Evolutionary conservation across 2,888 invertebrate genomes (phyloP), one percentile per base, ranked within the genome.

Genomic region (Linnaemya tessellans): DNA sequence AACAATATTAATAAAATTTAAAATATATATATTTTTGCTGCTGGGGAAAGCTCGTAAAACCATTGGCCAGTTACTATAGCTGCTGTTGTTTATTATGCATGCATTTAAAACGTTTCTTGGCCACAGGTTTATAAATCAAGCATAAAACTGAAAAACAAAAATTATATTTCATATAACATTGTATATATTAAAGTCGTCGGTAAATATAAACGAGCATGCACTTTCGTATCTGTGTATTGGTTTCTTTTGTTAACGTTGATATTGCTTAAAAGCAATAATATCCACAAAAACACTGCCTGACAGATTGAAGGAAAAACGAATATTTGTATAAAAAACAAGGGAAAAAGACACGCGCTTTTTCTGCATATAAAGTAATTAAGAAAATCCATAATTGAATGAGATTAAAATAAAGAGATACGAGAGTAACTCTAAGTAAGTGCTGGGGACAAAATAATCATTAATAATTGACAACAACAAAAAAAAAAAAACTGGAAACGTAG

Each of bases 101-200:
- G 85, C 70, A 85, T 67, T 75, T 80, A 85, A 85, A 85, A 85
- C 85, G 79, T 71, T 85, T 82, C 85, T 79, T 82, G 85, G 85
- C 85, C 85, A 85, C 85, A 85, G 82, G 82, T 77, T 85, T 85
- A 85, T 85, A 82, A 85, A 82, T 82, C 85, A 85, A 80, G 75
- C 82, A 80, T 75, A 79, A 82, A 78, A 80, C 79, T 82, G 75
- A 18, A 80, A 85, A 82, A 80, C 79, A 64, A 79, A 80, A 85
- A 85, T 82, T 85, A 82, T 75, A 70, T 82, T 73, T 71, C 75
- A 75, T 79, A 71, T 54, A 43, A 71, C 3, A 30, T 60, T 43
- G 58, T 43, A 49, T 38, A 56, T 70, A 18, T 25, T n/a, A 4
- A 49, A 46, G 74, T 60, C 41, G 1, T 1, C 11, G 11, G 41